These are phyloP conservation scores for Neotragus pygmaeus DNA, from an alignment of 2,113 vertebrate genomes.

Conservation along the genomic window DNA sequence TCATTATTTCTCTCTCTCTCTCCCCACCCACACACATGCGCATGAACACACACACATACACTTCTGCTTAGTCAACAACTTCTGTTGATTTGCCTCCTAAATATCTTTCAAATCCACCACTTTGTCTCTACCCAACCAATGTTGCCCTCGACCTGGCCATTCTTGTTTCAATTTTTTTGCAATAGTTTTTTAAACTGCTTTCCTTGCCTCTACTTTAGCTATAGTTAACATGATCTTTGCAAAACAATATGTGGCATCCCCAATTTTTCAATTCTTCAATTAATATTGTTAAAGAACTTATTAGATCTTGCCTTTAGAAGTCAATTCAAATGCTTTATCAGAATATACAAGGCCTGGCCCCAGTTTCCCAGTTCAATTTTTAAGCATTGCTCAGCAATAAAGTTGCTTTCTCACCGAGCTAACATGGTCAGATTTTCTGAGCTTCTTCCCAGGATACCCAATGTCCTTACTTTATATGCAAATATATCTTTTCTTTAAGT, in stretches of 20 bases:
- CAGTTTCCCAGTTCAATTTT: background rate
- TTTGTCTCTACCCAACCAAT: background rate
- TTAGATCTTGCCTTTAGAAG: background rate
- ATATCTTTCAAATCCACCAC: background rate
- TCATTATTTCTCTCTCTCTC: background rate
- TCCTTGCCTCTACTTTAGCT: background rate
- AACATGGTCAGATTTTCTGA: background rate
- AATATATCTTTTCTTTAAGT: background rate
- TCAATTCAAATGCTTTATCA: background rate
- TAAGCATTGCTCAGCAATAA: background rate
- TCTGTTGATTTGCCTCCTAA: background rate
- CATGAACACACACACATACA: background rate
- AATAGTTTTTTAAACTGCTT: background rate
- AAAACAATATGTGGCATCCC: background rate
- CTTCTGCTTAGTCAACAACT: background rate
- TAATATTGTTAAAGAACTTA: background rate
- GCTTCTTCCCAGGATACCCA: background rate
- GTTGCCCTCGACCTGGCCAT: background rate
- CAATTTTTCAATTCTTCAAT: background rate
- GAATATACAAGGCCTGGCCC: background rate
- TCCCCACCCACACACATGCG: rapidly evolving
- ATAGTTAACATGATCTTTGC: background rate
- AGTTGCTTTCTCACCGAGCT: background rate
- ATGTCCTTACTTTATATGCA: background rate
- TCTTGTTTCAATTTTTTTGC: background rate